These are phyloP conservation scores for Ariolimax columbianus DNA, from an alignment of 2,888 invertebrate species.

Conservation along the genomic window DNA sequence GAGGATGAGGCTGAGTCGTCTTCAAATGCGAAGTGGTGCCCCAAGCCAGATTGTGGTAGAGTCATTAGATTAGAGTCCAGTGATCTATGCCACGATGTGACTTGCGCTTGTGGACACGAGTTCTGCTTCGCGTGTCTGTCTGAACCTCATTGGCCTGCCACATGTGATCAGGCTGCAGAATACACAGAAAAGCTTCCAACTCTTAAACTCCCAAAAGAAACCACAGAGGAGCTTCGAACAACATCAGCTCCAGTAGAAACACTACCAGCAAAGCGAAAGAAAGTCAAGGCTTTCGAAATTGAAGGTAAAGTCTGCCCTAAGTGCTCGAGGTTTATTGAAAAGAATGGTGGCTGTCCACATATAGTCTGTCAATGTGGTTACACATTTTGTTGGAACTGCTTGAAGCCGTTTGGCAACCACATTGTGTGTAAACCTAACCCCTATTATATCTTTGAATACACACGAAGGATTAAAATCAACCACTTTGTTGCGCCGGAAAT, in stretches of 20 bases:
- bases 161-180: slow-evolving; percentile 50
- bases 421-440: not conserved
- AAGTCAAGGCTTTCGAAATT: not conserved
- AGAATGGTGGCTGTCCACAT: slow-evolving; percentile 52
- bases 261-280: not conserved
- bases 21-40: slow-evolving; percentile 55
- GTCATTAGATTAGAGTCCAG: slow-evolving; percentile 29
- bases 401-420: not conserved
- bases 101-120: slow-evolving; percentile 52
- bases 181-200: slow-evolving; percentile 37
- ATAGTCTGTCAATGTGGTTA: slow-evolving; percentile 53
- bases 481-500: not conserved
- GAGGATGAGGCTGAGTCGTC: slow-evolving; percentile 47
- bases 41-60: slow-evolving; percentile 54
- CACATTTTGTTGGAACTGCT: slow-evolving; percentile 53
- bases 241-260: not conserved
- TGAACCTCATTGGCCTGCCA: slow-evolving; percentile 56
- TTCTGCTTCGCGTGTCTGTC: slow-evolving; percentile 55
- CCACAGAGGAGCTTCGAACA: not conserved
- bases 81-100: slow-evolving; percentile 23
- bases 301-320: slow-evolving; percentile 52
- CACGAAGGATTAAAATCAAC: slow-evolving; percentile 33
- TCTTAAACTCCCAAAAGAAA: slow-evolving; percentile 26
- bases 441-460: not conserved
- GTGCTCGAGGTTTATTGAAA: slow-evolving; percentile 52